Base-by-base conservation (phyloP, 2,888 invertebrate species). In the Physocephala rufipes region DNA sequence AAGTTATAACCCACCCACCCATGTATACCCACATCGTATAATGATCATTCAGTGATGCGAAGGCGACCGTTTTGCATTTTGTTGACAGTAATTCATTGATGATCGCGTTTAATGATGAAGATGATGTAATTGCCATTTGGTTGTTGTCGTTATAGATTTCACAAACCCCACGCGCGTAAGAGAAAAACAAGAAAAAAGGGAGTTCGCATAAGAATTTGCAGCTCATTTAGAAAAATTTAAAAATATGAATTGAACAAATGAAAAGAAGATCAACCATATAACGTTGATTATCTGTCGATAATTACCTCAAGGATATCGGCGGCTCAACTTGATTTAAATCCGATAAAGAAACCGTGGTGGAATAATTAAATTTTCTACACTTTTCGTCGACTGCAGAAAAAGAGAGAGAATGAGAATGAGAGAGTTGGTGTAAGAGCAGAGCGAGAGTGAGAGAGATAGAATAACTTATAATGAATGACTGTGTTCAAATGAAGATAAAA, bases 331-430 rank as follows among this genome's bases (percentile, higher is more conserved):
- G 13, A 59, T n/a, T 58, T 45, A 61, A 24, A 24, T 68, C 62
- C 68, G 68, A 30, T 24, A 62, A 62, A 13, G 61, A 49, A 36
- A 61, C 49, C 24, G 24, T 68, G 51, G 61, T 21, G 62, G 51
- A 68, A 62, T 36, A 19, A 55, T 53, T 21, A n/a, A 15, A 49
- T 15, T 61, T 61, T n/a, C 49, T 47, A 68, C 28, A n/a, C 28
- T 68, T 68, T 61, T 49, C 61, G 67, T 28, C 19, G 43, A 63
- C 72, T 72, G 72, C 65, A 72, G 72, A 69, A 58, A 68, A 61
- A 72, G 63, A 67, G 61, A 67, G 66, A 71, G 61, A 62, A 19
- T 62, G 45, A 71, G 63, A 71, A 43, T 49, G 28, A 72, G 64
- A 63, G 55, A 61, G 47, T 43, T 21, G 55, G 66, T 55, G 55